phyloP scores from a whole-genome alignment of 2,888 invertebrate genomes.

The Yponomeuta sedellus region DNA sequence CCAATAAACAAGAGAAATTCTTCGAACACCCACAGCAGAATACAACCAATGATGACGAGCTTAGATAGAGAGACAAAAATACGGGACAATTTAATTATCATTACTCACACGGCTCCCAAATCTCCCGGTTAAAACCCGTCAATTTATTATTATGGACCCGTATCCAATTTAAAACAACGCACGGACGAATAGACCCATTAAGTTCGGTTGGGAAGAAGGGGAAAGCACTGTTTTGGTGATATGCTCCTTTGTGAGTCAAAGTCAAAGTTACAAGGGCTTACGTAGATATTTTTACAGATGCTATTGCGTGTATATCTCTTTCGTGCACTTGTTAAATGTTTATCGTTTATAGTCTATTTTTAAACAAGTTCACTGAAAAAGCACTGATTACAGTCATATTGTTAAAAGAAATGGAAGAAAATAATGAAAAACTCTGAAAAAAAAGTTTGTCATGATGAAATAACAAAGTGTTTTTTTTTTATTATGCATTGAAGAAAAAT shows the following conservation, averaged over 20 bases:
- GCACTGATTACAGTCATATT: too few species aligned
- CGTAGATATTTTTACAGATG: too few species aligned
- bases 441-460: too few species aligned
- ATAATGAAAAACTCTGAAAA: too few species aligned
- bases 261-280: too few species aligned
- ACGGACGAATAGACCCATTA: conserved; percentile 61
- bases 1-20: neutral
- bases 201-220: conserved; percentile 23
- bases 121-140: conserved; percentile 63
- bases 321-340: too few species aligned
- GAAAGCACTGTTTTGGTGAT: conserved; percentile 13
- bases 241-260: neutral
- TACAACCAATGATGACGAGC: neutral
- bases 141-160: conserved; percentile 75
- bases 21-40: neutral
- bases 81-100: conserved; percentile 71
- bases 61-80: conserved; percentile 37
- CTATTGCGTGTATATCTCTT: too few species aligned
- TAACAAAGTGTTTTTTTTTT: too few species aligned
- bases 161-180: conserved; percentile 76
- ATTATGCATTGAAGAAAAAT: too few species aligned
- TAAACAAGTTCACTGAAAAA: too few species aligned
- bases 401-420: too few species aligned
- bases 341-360: too few species aligned
- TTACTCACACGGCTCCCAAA: conserved; percentile 63